Conservation (phyloP, 2,888 invertebrate species). For the Stenchaetothrips biformis region DNA sequence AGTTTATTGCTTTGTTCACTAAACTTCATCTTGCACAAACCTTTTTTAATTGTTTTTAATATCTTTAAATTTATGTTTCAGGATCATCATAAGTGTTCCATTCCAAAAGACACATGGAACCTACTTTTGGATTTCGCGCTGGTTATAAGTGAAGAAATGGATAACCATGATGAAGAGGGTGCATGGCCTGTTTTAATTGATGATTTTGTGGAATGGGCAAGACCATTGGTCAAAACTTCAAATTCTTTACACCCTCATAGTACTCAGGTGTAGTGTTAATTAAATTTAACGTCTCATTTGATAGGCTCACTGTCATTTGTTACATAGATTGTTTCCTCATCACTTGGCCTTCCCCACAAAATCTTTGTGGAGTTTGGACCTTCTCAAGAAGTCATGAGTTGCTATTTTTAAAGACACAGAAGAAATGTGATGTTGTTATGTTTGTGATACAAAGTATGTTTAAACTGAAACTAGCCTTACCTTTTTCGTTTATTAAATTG, state of each 20-base stretch:
- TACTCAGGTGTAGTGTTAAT: slow-evolving; percentile 35
- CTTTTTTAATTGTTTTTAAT: slow-evolving; percentile 30
- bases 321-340: slow-evolving; percentile 4
- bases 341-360: not conserved
- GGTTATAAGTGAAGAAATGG: slow-evolving; percentile 92
- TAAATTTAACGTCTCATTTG: not conserved
- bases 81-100: slow-evolving; percentile 94
- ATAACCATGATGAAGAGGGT: slow-evolving; percentile 97
- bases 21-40: slow-evolving; percentile 27
- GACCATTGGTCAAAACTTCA: slow-evolving; percentile 48
- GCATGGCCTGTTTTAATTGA: slow-evolving; percentile 98
- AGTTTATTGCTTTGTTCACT: slow-evolving; percentile 29
- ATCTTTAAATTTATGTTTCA: slow-evolving; percentile 47
- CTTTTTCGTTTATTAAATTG: slow-evolving; percentile 4
- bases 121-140: slow-evolving; percentile 91
- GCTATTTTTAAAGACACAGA: slow-evolving; percentile 22
- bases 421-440: slow-evolving; percentile 21
- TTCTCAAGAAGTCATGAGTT: not conserved
- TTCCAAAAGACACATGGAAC: slow-evolving; percentile 99
- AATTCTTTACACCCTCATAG: slow-evolving; percentile 34
- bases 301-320: not conserved
- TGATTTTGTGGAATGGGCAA: slow-evolving; percentile 83
- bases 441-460: slow-evolving; percentile 21
- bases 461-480: slow-evolving; percentile 1
- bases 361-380: not conserved